phyloP scores from a whole-genome alignment of 2,113 vertebrate genomes.

The Nipponia nippon region DNA sequence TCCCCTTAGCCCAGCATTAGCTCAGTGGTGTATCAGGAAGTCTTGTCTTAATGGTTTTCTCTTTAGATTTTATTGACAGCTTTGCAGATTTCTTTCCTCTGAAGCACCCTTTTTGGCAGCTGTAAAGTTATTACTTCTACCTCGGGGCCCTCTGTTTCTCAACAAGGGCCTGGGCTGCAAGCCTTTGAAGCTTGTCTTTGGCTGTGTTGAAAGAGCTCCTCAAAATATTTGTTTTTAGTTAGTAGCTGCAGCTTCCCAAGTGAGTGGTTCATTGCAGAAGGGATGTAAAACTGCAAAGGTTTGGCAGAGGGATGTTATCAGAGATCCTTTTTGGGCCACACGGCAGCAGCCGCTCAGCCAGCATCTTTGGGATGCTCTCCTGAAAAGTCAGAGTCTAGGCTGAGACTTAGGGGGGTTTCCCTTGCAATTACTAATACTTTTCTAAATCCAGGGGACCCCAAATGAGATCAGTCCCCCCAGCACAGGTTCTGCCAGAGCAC shows the following conservation, averaged over 20 bases:
- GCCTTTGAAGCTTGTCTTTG: slow-evolving; percentile 23
- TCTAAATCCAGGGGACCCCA: neutral
- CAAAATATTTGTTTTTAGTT: slow-evolving; percentile 39
- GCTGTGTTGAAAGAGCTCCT: slow-evolving; percentile 35
- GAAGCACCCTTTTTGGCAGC: slow-evolving; percentile 44
- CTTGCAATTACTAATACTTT: neutral
- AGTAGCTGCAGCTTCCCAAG: slow-evolving; percentile 8
- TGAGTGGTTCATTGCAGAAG: neutral
- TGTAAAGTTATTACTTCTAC: slow-evolving; percentile 27
- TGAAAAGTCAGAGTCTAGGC: neutral
- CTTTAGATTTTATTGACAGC: slow-evolving; percentile 51
- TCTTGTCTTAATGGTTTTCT: slow-evolving; percentile 18
- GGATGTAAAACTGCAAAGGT: neutral
- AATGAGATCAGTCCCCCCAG: neutral
- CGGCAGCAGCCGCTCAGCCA: neutral
- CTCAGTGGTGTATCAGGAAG: neutral
- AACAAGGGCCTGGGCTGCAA: slow-evolving; percentile 2
- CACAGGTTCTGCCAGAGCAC: neutral
- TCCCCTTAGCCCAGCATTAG: neutral
- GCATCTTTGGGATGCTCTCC: neutral
- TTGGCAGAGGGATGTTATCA: neutral
- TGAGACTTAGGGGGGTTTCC: neutral
- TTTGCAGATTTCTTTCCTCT: slow-evolving; percentile 43
- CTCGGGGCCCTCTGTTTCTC: slow-evolving; percentile 5
- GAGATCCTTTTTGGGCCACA: neutral